These are phyloP conservation scores for Ferrisia virgata DNA, from an alignment of 2,888 invertebrate genomes.

Conservation along the genomic window DNA sequence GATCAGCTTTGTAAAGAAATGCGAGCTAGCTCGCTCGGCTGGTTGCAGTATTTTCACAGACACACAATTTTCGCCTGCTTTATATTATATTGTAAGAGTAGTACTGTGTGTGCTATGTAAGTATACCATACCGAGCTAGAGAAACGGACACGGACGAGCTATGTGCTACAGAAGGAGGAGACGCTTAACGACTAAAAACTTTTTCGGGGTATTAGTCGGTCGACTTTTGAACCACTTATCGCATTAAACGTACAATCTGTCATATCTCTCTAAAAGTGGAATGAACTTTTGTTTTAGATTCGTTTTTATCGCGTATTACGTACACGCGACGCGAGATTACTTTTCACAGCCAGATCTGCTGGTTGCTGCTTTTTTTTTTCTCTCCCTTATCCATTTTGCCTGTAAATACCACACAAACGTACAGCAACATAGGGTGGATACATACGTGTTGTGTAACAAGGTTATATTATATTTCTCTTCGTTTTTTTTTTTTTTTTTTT, in stretches of 20 bases:
- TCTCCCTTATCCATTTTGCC: not conserved
- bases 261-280: conserved; percentile 29
- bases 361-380: not conserved
- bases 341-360: conserved; percentile 7
- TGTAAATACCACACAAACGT: not conserved
- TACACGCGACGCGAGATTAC: not conserved
- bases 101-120: no score
- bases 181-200: conserved; percentile 11
- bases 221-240: conserved; percentile 18
- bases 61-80: not conserved
- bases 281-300: conserved; percentile 15
- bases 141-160: no score
- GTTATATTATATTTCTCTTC: not conserved
- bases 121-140: no score
- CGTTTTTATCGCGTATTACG: not conserved
- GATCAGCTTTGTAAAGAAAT: not conserved
- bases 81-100: no score
- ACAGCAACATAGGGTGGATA: no score
- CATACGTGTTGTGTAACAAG: not conserved
- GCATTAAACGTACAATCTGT: conserved; percentile 29
- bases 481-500: no score
- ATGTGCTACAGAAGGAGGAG: not conserved
- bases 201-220: not conserved
- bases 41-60: not conserved
- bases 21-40: not conserved